Conservation (phyloP, 2,888 invertebrate genomes). For the Shargacucullia verbasci region DNA sequence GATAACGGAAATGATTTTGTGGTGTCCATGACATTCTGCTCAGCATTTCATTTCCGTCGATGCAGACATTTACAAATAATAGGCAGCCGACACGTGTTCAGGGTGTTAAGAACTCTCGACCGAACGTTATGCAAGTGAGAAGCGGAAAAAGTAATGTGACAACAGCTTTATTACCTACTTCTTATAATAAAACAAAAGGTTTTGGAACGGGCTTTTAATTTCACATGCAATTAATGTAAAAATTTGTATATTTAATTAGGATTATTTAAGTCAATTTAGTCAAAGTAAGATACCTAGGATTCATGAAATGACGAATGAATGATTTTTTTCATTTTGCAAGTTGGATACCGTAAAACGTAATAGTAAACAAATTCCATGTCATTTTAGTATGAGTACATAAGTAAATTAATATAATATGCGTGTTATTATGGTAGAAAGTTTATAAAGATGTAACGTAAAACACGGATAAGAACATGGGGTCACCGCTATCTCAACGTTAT, state of each 20-base stretch:
- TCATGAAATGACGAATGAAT: constrained; percentile 1
- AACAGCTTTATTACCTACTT: too few species aligned
- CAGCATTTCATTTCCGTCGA: constrained; percentile 40
- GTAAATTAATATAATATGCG: background rate
- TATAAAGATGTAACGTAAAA: constrained; percentile 13
- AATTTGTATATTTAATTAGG: too few species aligned
- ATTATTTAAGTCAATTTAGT: too few species aligned
- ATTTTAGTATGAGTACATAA: background rate
- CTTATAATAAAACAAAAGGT: too few species aligned
- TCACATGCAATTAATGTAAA: too few species aligned
- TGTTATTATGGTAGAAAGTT: constrained; percentile 14
- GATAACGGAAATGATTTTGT: constrained; percentile 39
- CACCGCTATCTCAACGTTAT: constrained; percentile 40
- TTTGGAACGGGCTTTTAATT: too few species aligned
- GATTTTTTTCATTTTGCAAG: background rate
- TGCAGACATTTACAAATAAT: constrained; percentile 52
- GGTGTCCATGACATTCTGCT: constrained; percentile 24
- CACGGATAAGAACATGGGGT: constrained; percentile 24
- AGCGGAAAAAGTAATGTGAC: background rate
- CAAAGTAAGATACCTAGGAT: too few species aligned
- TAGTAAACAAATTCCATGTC: background rate
- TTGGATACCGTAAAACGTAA: constrained; percentile 1
- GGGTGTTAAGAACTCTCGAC: constrained; percentile 29
- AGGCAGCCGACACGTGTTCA: constrained; percentile 36
- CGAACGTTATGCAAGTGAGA: constrained; percentile 8